Base-by-base conservation (phyloP, 1,140 invertebrate species). In the Drosophila pectinifera region DNA sequence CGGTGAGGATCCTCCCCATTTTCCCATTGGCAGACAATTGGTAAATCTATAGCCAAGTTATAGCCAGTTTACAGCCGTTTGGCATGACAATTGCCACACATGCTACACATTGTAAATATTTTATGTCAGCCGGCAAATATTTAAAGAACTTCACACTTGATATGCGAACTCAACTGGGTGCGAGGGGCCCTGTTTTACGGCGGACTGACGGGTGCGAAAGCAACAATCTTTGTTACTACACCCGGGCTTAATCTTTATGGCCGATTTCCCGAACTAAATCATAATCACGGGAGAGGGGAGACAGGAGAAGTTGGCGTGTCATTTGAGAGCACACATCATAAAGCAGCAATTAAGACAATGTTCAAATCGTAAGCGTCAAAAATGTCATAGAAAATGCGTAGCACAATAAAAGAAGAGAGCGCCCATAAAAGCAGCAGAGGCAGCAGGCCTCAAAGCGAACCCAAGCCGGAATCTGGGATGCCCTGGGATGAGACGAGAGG, bases 341-440 rank as follows among this genome's bases (percentile, higher is more conserved):
- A 89, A 89, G 84, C 84, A 80, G 84, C 84, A 89, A 89, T 89
- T 89, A 89, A 89, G 83, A 88, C 83, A 79, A 88, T 86, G 83
- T 88, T 68, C 49, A 88, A 86, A 88, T 86, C 75, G 83, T 86
- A 83, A 89, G 84, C 84, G 80, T 89, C 84, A 89, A 89, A 88
- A 80, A 89, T 65, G 83, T 75, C 84, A 88, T 88, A 88, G 84
- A 84, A 83, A 84, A 80, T 58, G 70, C 77, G 62, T 83, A 63
- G 83, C 57, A 80, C 83, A 88, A 83, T 84, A 88, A 89, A 83
- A 88, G 68, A 79, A 78, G 77, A 78, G 77, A 88, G 80, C 84
- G 73, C 61, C 59, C 73, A 79, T 89, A 89, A 89, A 89, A 74
- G 45, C 67, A 82, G n/a, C n/a, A n/a, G n/a, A n/a, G n/a, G n/a